Evolutionary conservation across 2,797 vertebrate species (phyloP).

Genomic region (Setipinna tenuifilis): DNA sequence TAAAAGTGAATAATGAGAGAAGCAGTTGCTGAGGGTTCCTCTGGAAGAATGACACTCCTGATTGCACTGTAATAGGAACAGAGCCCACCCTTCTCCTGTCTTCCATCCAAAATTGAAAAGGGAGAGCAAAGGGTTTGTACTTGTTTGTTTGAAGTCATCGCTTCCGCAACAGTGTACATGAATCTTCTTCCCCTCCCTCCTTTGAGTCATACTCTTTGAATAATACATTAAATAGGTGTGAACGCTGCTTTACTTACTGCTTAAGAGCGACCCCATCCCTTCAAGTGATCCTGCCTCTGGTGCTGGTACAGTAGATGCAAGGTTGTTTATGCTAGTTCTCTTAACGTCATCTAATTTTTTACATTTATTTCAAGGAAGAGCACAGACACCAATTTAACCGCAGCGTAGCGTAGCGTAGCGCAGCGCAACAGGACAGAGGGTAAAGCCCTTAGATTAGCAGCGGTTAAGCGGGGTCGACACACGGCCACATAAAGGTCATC

Average conservation of each 20-base stretch:
- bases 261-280: not conserved
- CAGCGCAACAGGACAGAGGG: not conserved
- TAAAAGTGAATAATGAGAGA: too few relatives aligned
- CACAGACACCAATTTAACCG: not conserved
- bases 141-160: not conserved
- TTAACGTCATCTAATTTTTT: not conserved
- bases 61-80: not conserved
- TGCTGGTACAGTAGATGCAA: not conserved
- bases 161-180: not conserved
- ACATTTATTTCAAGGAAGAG: not conserved
- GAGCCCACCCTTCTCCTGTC: not conserved
- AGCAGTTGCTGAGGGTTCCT: too few relatives aligned
- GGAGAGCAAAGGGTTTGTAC: not conserved
- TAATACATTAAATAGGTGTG: slow-evolving; percentile 1
- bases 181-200: not conserved
- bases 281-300: not conserved
- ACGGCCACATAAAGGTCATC: not conserved
- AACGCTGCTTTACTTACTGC: not conserved
- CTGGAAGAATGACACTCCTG: not conserved
- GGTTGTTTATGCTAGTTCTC: not conserved
- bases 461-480: not conserved
- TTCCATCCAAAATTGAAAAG: not conserved
- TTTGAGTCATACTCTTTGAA: not conserved
- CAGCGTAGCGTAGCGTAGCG: not conserved
- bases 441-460: not conserved